phyloP scores from a whole-genome alignment of 2,113 vertebrate species.

The Trinectes maculatus region DNA sequence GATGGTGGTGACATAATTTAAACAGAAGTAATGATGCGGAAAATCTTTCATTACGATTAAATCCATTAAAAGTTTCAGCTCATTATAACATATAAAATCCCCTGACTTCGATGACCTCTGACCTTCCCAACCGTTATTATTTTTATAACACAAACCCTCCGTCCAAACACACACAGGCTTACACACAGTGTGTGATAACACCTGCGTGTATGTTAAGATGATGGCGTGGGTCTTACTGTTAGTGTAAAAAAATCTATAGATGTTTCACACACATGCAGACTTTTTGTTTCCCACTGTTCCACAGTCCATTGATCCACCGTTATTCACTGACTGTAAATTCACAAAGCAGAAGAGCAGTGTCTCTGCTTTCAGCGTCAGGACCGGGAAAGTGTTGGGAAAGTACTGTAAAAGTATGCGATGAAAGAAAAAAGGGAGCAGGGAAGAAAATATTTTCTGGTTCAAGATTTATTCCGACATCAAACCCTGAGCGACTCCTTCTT shows the following conservation, averaged over 20 bases:
- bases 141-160: too few species aligned
- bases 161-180: too few species aligned
- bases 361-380: not conserved
- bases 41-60: not conserved
- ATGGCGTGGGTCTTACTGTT: not conserved
- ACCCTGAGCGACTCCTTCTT: not conserved
- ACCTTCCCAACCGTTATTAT: too few species aligned
- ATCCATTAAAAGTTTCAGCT: not conserved
- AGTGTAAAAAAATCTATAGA: not conserved
- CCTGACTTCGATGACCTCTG: not conserved
- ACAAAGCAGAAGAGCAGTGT: not conserved
- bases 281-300: conserved; percentile 21
- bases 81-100: conserved; percentile 11
- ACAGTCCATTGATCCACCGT: conserved; percentile 11
- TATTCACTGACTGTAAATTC: not conserved
- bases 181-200: too few species aligned
- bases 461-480: too few species aligned
- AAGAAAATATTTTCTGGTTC: not conserved
- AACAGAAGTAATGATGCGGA: conserved; percentile 28
- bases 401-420: not conserved
- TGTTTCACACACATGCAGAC: not conserved
- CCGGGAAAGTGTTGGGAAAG: not conserved
- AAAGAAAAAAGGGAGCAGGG: not conserved
- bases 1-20: not conserved
- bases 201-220: not conserved